A percentile compares a stretch with the other conserved stretches of the same genome.
These are phyloP conservation scores for Drosophila ustulata DNA, from an alignment of 2,888 invertebrate species.

Conservation along the genomic window DNA sequence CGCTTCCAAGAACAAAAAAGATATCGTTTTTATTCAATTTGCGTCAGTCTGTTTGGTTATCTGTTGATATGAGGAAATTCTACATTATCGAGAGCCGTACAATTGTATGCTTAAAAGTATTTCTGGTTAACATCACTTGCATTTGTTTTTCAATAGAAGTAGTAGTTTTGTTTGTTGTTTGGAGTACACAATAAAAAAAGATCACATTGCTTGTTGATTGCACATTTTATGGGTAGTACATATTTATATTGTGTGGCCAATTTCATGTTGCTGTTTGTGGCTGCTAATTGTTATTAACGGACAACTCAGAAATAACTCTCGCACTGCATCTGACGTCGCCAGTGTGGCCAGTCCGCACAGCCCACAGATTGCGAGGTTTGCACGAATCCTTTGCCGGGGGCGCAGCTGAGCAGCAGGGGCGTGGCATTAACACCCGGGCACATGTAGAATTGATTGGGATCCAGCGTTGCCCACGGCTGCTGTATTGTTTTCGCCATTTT, in stretches of 20 bases:
- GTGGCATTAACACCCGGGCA: constrained; percentile 64
- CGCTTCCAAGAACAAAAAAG: background rate
- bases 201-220: constrained; percentile 17
- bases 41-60: constrained; percentile 15
- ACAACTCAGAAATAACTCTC: constrained; percentile 69
- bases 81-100: background rate
- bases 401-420: constrained; percentile 71
- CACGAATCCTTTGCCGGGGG: constrained; percentile 75
- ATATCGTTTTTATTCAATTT: constrained; percentile 13
- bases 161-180: background rate
- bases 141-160: background rate
- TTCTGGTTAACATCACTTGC: constrained; percentile 19
- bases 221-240: background rate
- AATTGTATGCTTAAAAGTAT: constrained; percentile 4
- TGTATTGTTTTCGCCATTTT: constrained; percentile 50
- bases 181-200: constrained; percentile 10
- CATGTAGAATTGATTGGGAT: constrained; percentile 81
- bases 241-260: constrained; percentile 1
- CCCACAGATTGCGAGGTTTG: constrained; percentile 68
- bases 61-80: constrained; percentile 1
- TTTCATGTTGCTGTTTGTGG: background rate
- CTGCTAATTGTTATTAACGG: constrained; percentile 26
- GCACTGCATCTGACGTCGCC: constrained; percentile 77
- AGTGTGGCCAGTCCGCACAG: constrained; percentile 76
- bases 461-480: constrained; percentile 72